Conservation (phyloP, 2,888 invertebrate genomes). For the Spilarctia lutea region DNA sequence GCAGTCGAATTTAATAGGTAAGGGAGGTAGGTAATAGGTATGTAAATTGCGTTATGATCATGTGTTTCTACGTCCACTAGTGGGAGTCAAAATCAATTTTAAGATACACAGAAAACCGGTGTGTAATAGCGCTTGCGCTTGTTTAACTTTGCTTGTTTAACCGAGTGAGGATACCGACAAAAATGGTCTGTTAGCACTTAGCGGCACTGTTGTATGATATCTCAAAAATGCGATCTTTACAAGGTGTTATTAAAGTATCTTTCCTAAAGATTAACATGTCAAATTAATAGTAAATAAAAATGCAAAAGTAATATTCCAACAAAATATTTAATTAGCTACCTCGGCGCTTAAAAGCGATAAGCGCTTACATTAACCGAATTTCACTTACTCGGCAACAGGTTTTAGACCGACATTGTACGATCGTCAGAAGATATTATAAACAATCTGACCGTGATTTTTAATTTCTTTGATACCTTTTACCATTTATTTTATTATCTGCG, state of each 20-base stretch:
- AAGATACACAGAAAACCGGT: too few relatives aligned
- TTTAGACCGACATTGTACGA: conserved; percentile 20
- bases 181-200: background rate
- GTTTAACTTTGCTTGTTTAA: too few relatives aligned
- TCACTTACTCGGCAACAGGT: conserved; percentile 55
- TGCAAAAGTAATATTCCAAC: conserved; percentile 44
- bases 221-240: conserved; percentile 6
- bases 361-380: conserved; percentile 57
- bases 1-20: too few relatives aligned
- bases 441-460: conserved; percentile 42
- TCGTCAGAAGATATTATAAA: conserved; percentile 14
- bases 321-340: conserved; percentile 56
- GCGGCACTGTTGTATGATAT: background rate
- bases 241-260: conserved; percentile 25
- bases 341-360: conserved; percentile 51
- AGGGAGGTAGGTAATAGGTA: too few relatives aligned
- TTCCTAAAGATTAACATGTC: conserved; percentile 58
- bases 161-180: too few relatives aligned
- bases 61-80: too few relatives aligned
- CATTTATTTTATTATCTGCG: conserved; percentile 24
- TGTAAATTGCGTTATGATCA: too few relatives aligned
- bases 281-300: conserved; percentile 57
- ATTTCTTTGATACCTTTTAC: conserved; percentile 32
- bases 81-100: too few relatives aligned
- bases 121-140: too few relatives aligned